phyloP scores from a whole-genome alignment of 2,888 invertebrate species.

The Elysia crispata region DNA sequence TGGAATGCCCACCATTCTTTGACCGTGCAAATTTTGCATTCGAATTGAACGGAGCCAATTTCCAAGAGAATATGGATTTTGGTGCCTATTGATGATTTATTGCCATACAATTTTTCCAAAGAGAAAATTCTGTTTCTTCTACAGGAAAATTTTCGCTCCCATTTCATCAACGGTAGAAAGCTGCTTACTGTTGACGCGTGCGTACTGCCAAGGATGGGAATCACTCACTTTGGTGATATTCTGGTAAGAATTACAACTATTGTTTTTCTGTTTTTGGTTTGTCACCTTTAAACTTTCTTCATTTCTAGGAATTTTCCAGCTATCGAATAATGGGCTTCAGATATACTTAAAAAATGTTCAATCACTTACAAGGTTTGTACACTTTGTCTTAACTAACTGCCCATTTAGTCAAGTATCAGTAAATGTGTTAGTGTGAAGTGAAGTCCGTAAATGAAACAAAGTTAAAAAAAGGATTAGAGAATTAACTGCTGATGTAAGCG shows the following conservation, averaged over 20 bases:
- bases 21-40: too few relatives aligned
- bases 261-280: too few relatives aligned
- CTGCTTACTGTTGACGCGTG: slow-evolving; percentile 48
- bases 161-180: slow-evolving; percentile 48
- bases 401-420: too few relatives aligned
- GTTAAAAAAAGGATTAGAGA: too few relatives aligned
- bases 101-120: neutral
- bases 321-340: neutral
- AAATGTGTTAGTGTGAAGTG: too few relatives aligned
- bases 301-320: too few relatives aligned
- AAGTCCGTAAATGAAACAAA: too few relatives aligned
- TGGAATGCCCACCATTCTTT: too few relatives aligned
- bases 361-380: neutral
- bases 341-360: neutral
- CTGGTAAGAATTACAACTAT: slow-evolving; percentile 35
- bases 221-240: slow-evolving; percentile 48
- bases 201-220: slow-evolving; percentile 47
- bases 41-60: too few relatives aligned
- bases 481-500: too few relatives aligned
- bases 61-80: too few relatives aligned
- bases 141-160: slow-evolving; percentile 45
- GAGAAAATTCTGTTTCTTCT: neutral
- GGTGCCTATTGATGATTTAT: neutral
- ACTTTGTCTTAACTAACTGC: too few relatives aligned
- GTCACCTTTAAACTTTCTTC: neutral